Conservation (phyloP, 2,888 invertebrate genomes). For the Heliconius sara region DNA sequence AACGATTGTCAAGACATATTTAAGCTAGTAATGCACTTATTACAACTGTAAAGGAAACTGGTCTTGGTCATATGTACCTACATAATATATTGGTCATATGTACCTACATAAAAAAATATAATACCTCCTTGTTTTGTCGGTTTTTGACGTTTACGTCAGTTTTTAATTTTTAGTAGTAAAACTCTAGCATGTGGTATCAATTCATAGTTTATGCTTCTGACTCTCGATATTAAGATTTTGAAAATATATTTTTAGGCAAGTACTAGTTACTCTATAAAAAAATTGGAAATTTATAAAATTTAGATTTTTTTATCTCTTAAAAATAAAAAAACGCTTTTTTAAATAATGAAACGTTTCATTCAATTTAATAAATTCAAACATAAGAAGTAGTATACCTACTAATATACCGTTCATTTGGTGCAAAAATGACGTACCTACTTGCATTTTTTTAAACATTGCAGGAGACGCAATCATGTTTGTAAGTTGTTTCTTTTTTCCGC, state of each 20-base stretch:
- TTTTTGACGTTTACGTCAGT: too few species aligned
- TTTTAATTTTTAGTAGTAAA: too few species aligned
- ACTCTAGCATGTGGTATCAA: background rate
- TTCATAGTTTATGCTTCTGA: background rate
- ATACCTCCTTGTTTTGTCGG: too few species aligned
- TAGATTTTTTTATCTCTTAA: background rate
- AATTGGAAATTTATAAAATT: background rate
- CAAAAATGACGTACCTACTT: too few species aligned
- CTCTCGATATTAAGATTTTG: background rate
- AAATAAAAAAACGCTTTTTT: background rate
- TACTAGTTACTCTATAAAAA: background rate
- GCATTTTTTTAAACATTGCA: too few species aligned
- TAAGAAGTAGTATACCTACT: background rate
- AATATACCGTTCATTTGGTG: too few species aligned
- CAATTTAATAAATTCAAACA: background rate
- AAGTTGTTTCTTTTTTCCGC: too few species aligned
- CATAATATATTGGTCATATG: background rate
- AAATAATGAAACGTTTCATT: background rate
- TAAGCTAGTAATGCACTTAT: background rate
- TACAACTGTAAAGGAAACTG: background rate
- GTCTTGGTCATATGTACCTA: background rate
- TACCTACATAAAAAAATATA: background rate
- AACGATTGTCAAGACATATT: background rate
- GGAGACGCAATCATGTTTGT: too few species aligned
- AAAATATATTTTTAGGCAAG: background rate